Evolutionary conservation across 2,888 invertebrate species (phyloP).

Genomic region (Himalopsyche tibetana): DNA sequence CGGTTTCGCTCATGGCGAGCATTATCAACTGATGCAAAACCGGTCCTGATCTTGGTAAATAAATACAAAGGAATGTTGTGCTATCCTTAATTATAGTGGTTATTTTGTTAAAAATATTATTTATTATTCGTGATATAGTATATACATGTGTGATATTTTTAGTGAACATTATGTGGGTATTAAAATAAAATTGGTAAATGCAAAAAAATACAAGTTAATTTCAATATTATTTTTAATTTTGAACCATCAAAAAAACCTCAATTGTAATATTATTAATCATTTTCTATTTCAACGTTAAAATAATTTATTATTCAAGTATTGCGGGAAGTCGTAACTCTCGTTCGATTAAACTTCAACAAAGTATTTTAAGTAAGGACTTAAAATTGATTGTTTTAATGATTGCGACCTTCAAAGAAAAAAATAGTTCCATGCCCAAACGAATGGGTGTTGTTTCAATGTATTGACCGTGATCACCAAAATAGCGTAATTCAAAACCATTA

Average conservation of each 20-base stretch:
- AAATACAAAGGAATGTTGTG: too few relatives aligned
- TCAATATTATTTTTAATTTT: not conserved
- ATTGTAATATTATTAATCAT: not conserved
- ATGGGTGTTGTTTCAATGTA: conserved; percentile 19
- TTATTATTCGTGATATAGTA: too few relatives aligned
- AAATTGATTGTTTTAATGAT: conserved; percentile 36
- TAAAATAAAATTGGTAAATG: not conserved
- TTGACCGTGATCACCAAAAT: conserved; percentile 16
- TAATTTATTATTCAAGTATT: not conserved
- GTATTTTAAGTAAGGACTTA: not conserved
- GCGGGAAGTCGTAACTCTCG: not conserved
- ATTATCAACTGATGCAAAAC: too few relatives aligned
- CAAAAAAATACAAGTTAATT: not conserved
- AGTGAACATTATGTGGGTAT: not conserved
- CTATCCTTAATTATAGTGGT: too few relatives aligned
- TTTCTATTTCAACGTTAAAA: not conserved
- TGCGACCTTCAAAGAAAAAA: conserved; percentile 36
- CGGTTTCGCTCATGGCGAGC: too few relatives aligned
- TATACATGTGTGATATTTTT: too few relatives aligned
- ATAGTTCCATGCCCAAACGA: not conserved
- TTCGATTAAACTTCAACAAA: conserved; percentile 2
- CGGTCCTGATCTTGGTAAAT: too few relatives aligned
- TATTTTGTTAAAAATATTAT: too few relatives aligned
- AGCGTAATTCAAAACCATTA: not conserved
- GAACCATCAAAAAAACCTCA: not conserved